Evolutionary conservation across 2,113 vertebrate genomes (phyloP), one percentile per base, ranked within the genome.

Genomic region (Xiphophorus maculatus): DNA sequence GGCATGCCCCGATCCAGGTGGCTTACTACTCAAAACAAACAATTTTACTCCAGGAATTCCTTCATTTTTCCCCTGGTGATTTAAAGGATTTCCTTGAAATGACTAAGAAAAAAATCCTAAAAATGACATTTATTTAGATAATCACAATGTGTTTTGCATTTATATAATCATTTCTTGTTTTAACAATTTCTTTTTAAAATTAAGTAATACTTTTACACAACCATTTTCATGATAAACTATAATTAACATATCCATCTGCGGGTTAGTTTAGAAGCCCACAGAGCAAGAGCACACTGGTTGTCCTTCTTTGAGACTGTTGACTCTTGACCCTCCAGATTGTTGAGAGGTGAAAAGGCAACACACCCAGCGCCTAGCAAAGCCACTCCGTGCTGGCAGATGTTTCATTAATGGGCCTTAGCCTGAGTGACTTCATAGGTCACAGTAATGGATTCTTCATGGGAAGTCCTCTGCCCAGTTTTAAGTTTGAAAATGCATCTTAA

Each of bases 241-340:
- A n/a, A 25, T 9, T 10, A 58, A 58, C 51, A 58, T n/a, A n/a
- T 58, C 25, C 51, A 3, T 32, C 69, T 4, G 64, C 6, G 19
- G 63, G 63, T 62, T 63, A 62, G 64, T 76, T 72, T 30, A 48
- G 69, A 73, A 60, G 14, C 29, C 17, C 12, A 42, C 63, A 15
- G 19, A 32, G 12, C 28, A 48, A 51, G 15, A 72, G n/a, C 73
- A 44, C 42, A 44, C 76, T 44, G 32, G 29, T 66, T 30, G 58
- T 83, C 83, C 76, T 62, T 82, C 82, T 71, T 65, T 69, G 32
- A 44, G 72, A 80, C 71, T 66, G 66, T 64, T 81, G 90, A 83
- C 87, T 87, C 78, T 88, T 92, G 90, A 92, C 92, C 93, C 82
- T 73, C 5, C 35, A 58, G 79, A 89, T 94, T 95, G 85, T 92